Evolutionary conservation across 2,888 invertebrate genomes (phyloP), one percentile per base, ranked within the genome.

Genomic region (Dasysyrphus albostriatus): DNA sequence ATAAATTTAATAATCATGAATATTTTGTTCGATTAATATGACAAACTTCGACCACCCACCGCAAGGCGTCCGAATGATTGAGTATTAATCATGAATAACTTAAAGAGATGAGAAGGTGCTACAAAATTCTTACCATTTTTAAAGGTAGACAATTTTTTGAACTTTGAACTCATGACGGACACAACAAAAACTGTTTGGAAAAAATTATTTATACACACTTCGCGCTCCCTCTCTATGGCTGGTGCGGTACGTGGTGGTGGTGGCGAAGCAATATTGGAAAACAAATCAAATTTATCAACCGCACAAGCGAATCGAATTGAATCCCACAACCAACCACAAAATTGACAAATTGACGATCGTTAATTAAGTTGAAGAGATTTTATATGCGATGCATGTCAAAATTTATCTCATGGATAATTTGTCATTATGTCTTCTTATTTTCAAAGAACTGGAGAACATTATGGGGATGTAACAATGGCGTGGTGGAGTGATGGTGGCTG

Each of bases 301-400:
- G 67, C 65, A 69, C 72, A 56, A 70, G 29, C 79, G 59, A 81
- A 76, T 81, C 72, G 54, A 69, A 67, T 49, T 37, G 80, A 81
- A 76, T 76, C 69, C 59, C 74, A 44, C 65, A 54, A 69, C 29
- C 39, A 42, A 54, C 69, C 69, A 54, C 69, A 63, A 67, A 69
- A 59, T 59, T 87, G 87, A 87, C 83, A 87, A 87, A 87, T 87
- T 87, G 87, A 79, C 72, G 87, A 83, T 87, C 87, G 87, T 87
- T 87, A 87, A 87, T 83, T 87, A 87, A 87, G 87, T 83, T 87
- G 83, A 87, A 72, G 83, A 87, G 87, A 83, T 78, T 83, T 74
- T 70, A 37, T 61, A 74, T 70, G 69, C 83, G 82, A 75, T 79
- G 72, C 74, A 87, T 79, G 87, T 83, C 87, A 87, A 75, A 87